Evolutionary conservation across 2,888 invertebrate genomes (phyloP).

Genomic region (Adelognathus sp.): DNA sequence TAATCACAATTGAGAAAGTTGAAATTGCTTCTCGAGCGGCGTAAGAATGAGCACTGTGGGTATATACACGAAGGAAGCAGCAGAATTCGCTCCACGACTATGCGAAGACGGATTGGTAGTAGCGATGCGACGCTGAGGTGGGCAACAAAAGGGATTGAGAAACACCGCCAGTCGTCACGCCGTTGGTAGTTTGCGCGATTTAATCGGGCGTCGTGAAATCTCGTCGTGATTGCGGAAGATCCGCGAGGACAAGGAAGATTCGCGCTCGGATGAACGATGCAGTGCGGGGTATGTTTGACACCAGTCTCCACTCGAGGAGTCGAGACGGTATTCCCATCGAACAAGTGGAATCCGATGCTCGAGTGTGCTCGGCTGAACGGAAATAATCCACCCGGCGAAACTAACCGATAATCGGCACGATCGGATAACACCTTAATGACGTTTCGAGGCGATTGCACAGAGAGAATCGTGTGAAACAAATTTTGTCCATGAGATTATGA

Average conservation of each 20-base stretch:
- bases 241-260: slow-evolving; percentile 64
- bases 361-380: slow-evolving; percentile 7
- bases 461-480: too few species aligned
- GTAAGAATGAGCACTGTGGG: neutral
- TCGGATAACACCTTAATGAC: neutral
- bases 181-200: slow-evolving; percentile 41
- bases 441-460: neutral
- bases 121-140: neutral
- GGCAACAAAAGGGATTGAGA: neutral
- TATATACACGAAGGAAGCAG: neutral
- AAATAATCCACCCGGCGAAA: neutral
- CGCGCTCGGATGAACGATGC: slow-evolving; percentile 60
- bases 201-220: slow-evolving; percentile 63
- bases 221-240: slow-evolving; percentile 66
- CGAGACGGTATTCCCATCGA: slow-evolving; percentile 17
- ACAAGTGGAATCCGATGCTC: neutral
- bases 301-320: neutral
- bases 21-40: slow-evolving; percentile 56
- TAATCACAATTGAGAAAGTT: slow-evolving; percentile 58
- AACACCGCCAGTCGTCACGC: neutral
- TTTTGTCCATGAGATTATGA: too few species aligned
- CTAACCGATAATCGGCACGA: neutral
- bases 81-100: neutral
- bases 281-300: slow-evolving; percentile 38
- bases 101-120: neutral